A percentile compares a stretch with the other conserved stretches of the same genome.
Evolutionary conservation across 37 sponge, comb jelly and placozoan genomes (phyloP).

Genomic region (Cliona cf. orientalis): DNA sequence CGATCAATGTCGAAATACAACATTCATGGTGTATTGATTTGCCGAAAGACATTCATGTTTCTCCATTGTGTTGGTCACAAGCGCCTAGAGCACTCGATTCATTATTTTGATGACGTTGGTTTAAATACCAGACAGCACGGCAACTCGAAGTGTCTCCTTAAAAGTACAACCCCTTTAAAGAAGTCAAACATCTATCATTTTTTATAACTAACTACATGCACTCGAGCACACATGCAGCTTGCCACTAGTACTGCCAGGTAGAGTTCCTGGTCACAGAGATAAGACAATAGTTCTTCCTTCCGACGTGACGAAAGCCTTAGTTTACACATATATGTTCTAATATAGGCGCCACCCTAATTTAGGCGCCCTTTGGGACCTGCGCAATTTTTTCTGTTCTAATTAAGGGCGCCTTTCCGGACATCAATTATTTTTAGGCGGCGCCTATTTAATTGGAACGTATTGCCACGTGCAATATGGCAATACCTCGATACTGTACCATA

Average conservation of each 20-base stretch:
- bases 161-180: neutral
- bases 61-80: neutral
- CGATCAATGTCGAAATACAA: neutral
- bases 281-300: neutral
- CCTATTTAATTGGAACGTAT: too few species aligned
- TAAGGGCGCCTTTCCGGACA: too few species aligned
- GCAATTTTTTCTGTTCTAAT: too few species aligned
- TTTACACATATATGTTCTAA: too few species aligned
- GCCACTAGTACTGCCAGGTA: slow-evolving; percentile 6
- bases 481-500: too few species aligned
- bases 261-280: neutral
- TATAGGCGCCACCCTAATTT: too few species aligned
- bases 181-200: neutral
- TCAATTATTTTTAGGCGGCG: too few species aligned
- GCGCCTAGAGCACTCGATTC: neutral
- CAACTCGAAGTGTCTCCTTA: neutral
- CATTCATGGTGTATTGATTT: neutral
- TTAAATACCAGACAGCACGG: neutral
- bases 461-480: too few species aligned
- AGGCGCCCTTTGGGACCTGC: too few species aligned
- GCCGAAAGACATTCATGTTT: neutral
- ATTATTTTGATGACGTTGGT: neutral
- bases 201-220: neutral
- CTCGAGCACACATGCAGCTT: neutral
- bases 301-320: neutral